Evolutionary conservation across 2,113 vertebrate species (phyloP).

Genomic region (Macheiramphus alcinus): DNA sequence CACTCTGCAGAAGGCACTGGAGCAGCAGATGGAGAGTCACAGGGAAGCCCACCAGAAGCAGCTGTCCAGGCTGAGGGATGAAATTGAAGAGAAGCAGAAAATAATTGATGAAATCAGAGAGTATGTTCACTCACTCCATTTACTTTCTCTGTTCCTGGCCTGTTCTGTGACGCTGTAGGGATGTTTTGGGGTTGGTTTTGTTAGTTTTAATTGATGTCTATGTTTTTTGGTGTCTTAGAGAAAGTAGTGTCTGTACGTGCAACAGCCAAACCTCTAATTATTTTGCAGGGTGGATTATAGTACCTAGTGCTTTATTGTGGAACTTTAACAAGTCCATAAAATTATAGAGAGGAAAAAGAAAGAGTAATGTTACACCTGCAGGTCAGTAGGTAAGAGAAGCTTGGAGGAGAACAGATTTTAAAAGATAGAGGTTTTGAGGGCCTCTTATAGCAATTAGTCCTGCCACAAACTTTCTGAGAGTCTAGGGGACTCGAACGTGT

Average conservation of each 20-base stretch:
- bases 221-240: background rate
- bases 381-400: background rate
- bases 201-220: background rate
- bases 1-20: conserved; percentile 78
- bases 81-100: conserved; percentile 91
- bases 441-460: background rate
- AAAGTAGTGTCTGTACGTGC: background rate
- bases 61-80: conserved; percentile 86
- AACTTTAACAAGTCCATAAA: background rate
- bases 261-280: background rate
- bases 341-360: background rate
- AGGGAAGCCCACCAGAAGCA: conserved; percentile 90
- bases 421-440: background rate
- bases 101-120: conserved; percentile 89
- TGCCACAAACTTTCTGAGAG: background rate
- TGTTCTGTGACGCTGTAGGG: background rate
- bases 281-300: background rate
- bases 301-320: background rate
- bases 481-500: background rate
- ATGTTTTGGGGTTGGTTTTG: background rate
- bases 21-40: conserved; percentile 91
- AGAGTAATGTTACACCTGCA: background rate
- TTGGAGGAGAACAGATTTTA: background rate
- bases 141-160: background rate
- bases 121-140: conserved; percentile 64